Evolutionary conservation across 2,888 invertebrate species (phyloP).

Genomic region (Amblyteles armatorius): DNA sequence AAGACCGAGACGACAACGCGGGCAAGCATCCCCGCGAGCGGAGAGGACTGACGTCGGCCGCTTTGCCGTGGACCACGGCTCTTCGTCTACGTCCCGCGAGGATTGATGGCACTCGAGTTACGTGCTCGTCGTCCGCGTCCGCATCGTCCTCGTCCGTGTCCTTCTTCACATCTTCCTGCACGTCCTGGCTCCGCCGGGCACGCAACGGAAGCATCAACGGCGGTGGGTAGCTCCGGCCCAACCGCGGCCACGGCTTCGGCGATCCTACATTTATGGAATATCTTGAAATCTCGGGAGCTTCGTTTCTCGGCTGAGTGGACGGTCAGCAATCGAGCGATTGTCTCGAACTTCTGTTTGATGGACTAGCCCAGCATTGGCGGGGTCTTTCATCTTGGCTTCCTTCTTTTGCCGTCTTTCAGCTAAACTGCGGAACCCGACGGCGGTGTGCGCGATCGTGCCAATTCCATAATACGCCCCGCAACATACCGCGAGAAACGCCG

Average conservation of each 20-base stretch:
- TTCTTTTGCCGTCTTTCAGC: constrained; percentile 16
- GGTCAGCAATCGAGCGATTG: constrained; percentile 77
- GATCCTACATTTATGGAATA: constrained; percentile 83
- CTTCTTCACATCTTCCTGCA: constrained; percentile 55
- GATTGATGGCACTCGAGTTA: constrained; percentile 81
- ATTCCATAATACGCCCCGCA: constrained; percentile 19
- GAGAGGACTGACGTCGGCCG: constrained; percentile 79
- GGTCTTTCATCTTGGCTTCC: constrained; percentile 54
- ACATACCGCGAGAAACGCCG: not conserved
- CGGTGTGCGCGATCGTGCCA: not conserved
- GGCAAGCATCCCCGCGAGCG: constrained; percentile 57
- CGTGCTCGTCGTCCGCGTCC: constrained; percentile 67
- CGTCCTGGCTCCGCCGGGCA: constrained; percentile 55
- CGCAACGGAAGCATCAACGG: constrained; percentile 54
- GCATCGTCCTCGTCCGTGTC: constrained; percentile 63
- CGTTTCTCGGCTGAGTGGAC: constrained; percentile 61
- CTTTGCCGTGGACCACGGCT: constrained; percentile 81
- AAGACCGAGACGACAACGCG: constrained; percentile 68
- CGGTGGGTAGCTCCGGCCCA: constrained; percentile 4
- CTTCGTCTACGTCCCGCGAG: constrained; percentile 82
- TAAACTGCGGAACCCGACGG: constrained; percentile 24
- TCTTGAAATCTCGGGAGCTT: constrained; percentile 79
- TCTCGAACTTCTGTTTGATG: constrained; percentile 67
- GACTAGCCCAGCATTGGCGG: constrained; percentile 26
- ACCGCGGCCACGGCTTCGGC: constrained; percentile 60